Evolutionary conservation across 2,797 vertebrate genomes (phyloP).

Genomic region (Gouania willdenowi): DNA sequence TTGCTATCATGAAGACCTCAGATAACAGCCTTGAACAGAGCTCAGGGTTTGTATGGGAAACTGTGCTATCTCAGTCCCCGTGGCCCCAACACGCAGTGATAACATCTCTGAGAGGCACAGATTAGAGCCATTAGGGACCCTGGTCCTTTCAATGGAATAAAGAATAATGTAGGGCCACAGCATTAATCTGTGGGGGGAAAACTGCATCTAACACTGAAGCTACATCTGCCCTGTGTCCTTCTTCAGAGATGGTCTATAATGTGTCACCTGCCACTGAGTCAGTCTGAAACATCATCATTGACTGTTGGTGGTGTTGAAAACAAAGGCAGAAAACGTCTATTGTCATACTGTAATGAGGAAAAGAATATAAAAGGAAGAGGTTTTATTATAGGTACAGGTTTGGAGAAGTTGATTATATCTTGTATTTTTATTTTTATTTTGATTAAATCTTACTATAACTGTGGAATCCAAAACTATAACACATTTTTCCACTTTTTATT

Average conservation of each 20-base stretch:
- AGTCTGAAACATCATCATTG: conserved; percentile 21
- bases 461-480: too few species aligned
- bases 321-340: too few species aligned
- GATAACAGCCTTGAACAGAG: conserved; percentile 42
- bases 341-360: too few species aligned
- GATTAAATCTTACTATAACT: too few species aligned
- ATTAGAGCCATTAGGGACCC: conserved; percentile 69
- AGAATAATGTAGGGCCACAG: conserved; percentile 42
- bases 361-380: too few species aligned
- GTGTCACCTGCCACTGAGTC: conserved; percentile 35
- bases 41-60: conserved; percentile 19
- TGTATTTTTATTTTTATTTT: too few species aligned
- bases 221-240: conserved; percentile 11
- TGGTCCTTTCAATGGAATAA: conserved; percentile 55
- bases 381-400: too few species aligned
- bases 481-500: too few species aligned
- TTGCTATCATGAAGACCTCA: neutral
- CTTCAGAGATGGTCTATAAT: conserved; percentile 24
- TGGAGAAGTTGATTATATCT: too few species aligned
- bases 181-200: conserved; percentile 52
- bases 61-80: conserved; percentile 55
- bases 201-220: conserved; percentile 4
- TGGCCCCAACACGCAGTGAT: conserved; percentile 51
- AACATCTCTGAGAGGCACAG: conserved; percentile 53
- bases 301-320: too few species aligned